Percentiles rank a stretch among this genome's conserved stretches.
Conservation (phyloP, 2,113 vertebrate genomes). For the Procapra przewalskii region DNA sequence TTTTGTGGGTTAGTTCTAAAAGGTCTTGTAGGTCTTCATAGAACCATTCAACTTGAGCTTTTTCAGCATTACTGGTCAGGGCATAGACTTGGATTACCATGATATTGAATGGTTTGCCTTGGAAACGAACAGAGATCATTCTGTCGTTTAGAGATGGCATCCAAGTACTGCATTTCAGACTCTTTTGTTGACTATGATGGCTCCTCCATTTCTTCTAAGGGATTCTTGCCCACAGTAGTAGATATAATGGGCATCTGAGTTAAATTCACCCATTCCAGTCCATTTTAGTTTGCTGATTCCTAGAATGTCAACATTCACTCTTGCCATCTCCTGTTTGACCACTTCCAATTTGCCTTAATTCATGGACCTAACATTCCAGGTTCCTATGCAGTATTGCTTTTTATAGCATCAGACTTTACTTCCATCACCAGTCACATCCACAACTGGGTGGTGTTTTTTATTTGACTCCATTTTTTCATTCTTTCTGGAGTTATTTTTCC, state of each 20-base stretch:
- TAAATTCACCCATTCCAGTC: neutral
- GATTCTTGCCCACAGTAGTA: neutral
- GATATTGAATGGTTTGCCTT: neutral
- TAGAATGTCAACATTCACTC: fast-evolving
- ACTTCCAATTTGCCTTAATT: neutral
- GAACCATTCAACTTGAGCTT: neutral
- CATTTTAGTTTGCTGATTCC: neutral
- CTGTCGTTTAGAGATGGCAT: neutral
- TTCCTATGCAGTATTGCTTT: neutral
- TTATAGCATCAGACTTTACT: neutral
- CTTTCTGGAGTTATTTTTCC: neutral
- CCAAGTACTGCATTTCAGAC: neutral
- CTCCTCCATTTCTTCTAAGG: neutral
- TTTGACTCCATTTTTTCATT: neutral
- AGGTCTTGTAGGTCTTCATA: neutral
- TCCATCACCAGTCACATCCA: neutral
- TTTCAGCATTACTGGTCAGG: neutral
- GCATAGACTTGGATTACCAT: neutral
- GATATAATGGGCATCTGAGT: neutral
- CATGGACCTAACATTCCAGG: neutral
- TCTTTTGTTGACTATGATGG: neutral
- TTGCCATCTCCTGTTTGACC: neutral
- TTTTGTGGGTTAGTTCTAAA: fast-evolving
- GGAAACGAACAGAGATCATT: neutral
- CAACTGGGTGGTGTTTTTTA: neutral